phyloP scores from a whole-genome alignment of 1,140 invertebrate species.

The Caerostris extrusa region DNA sequence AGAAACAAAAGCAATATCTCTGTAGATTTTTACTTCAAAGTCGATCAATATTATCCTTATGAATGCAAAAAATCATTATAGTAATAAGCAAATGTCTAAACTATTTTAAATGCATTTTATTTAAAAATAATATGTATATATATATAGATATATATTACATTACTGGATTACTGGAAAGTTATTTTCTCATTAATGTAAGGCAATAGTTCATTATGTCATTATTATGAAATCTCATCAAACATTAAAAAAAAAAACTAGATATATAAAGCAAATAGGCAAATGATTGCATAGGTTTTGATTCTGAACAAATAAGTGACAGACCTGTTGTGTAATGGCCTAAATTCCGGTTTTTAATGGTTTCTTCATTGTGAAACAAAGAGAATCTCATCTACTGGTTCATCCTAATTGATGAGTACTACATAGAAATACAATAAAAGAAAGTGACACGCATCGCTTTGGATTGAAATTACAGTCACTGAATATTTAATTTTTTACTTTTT shows the following conservation, averaged over 20 bases:
- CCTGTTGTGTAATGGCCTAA: conserved; percentile 1
- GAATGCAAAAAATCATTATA: no score
- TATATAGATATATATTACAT: no score
- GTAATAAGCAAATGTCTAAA: no score
- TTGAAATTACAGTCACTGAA: neutral
- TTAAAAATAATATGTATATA: no score
- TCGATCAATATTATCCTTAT: no score
- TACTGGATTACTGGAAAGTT: no score
- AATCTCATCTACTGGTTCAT: neutral
- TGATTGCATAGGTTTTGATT: neutral
- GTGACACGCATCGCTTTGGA: neutral
- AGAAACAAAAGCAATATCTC: no score
- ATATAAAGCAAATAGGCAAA: neutral
- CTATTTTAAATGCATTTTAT: no score
- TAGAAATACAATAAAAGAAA: neutral
- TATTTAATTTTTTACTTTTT: no score
- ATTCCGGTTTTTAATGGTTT: neutral
- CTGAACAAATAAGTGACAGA: neutral
- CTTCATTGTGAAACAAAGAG: neutral
- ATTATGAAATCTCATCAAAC: neutral
- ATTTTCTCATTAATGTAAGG: neutral
- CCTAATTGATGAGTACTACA: neutral
- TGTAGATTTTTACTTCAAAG: no score
- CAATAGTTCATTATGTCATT: conserved; percentile 17
- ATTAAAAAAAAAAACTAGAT: neutral